Conservation (phyloP, 2,888 invertebrate species). For the Keiferia lycopersicella region DNA sequence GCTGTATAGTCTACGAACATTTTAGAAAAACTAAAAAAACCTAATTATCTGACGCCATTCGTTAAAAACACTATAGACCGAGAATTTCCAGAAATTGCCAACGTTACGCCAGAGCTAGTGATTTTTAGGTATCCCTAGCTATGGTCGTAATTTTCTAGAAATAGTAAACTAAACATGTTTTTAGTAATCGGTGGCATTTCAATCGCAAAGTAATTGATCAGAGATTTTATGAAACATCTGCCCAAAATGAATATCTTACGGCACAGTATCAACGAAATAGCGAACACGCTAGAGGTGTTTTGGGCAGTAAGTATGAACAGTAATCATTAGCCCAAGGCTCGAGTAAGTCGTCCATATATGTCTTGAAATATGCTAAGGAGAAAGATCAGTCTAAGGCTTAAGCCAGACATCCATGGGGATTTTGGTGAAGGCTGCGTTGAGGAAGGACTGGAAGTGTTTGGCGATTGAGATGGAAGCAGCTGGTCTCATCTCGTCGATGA, state of each 20-base stretch:
- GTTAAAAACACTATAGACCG: no score
- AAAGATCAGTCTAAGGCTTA: slow-evolving; percentile 48
- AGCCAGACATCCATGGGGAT: slow-evolving; percentile 88
- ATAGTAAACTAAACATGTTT: no score
- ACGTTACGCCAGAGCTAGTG: no score
- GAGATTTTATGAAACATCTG: background rate
- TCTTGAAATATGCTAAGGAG: no score
- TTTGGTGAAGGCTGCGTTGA: slow-evolving; percentile 87
- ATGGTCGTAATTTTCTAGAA: no score
- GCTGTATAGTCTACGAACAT: background rate
- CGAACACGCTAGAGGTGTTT: background rate
- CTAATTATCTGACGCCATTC: no score
- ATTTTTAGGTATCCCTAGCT: no score
- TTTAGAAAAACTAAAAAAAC: no score
- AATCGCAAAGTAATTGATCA: no score
- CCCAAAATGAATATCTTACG: background rate
- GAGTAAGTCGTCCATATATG: no score
- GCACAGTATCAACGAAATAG: background rate
- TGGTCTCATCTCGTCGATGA: slow-evolving; percentile 91
- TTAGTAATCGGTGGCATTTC: no score
- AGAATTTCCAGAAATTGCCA: no score
- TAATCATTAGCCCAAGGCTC: background rate
- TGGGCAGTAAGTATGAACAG: background rate
- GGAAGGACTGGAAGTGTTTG: slow-evolving; percentile 86
- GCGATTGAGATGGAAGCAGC: slow-evolving; percentile 87